Base-by-base conservation (phyloP, 2,888 invertebrate genomes). In the Apocheima hispidaria region DNA sequence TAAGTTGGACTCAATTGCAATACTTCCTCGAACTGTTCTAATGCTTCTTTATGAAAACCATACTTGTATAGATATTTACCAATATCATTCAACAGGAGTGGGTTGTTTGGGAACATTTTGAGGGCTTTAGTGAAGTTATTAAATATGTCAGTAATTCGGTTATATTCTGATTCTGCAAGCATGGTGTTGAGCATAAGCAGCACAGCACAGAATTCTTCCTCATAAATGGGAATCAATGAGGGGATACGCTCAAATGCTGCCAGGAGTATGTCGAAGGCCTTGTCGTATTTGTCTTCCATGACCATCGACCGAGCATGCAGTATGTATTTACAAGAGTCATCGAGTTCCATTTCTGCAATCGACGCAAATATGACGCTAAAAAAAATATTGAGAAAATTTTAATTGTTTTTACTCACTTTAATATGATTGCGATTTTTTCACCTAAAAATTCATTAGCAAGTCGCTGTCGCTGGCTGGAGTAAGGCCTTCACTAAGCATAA, bases 31-130 rank as follows among this genome's bases (percentile, higher is more conserved):
- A 95, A 95, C 70, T 94, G 94, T 28, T 81, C 73, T 77, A 93
- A 93, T 9, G 95, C 94, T 78, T 94, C 94, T 60, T 88, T 85
- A 36, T 93, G 87, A 74, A 91, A 93, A 7, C 93, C 93, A 65
- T 90, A 93, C 74, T 94, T 94, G 75, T 77, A 93, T 1, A 91
- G 74, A 61, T 87, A 87, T 60, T 81, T 85, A 0, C 91, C 92
- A 26, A 88, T 79, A 23, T 90, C 91, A 68, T 88, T 87, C 49
- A 88, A 60, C 33, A 90, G 71, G 58, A 83, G 67, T 2, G 77
- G 69, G 61, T 83, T 87, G 1, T 73, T 68, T 0, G 91, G 91
- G 41, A 82, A 92, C 0, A 73, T 50, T 26, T 69, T 70, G 0
- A 84, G 60, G 1, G 86, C 88, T 30, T 76, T 75, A 4, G 73